Percentiles rank a stretch among this genome's conserved stretches.
Evolutionary conservation across 2,113 vertebrate genomes (phyloP).

Genomic region (Balaeniceps rex): DNA sequence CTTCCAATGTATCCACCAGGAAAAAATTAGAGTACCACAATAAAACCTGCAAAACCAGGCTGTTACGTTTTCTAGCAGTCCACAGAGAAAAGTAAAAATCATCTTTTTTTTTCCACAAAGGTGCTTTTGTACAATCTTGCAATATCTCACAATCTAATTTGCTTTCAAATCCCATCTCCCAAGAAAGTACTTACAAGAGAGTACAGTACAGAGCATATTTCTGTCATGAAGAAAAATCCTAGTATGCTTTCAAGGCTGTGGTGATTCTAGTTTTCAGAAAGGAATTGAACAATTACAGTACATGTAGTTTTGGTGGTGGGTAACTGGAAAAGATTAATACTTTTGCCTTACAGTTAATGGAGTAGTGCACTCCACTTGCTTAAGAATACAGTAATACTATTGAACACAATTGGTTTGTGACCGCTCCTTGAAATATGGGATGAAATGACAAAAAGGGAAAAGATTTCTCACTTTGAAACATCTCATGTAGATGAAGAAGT

Average conservation of each 20-base stretch:
- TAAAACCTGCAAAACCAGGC: background rate
- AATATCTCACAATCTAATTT: constrained; percentile 50
- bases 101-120: background rate
- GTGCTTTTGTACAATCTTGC: background rate
- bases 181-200: constrained; percentile 30
- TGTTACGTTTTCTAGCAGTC: background rate
- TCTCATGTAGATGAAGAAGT: background rate
- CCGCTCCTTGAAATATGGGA: background rate
- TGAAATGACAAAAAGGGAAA: background rate
- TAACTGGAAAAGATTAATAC: background rate
- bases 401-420: background rate
- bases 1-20: background rate
- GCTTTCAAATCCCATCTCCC: constrained; percentile 32
- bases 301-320: background rate
- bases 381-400: background rate
- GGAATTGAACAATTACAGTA: constrained; percentile 24
- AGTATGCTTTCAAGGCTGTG: background rate
- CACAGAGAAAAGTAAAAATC: background rate
- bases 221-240: constrained; percentile 34
- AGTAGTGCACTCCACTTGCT: background rate
- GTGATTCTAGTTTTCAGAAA: background rate
- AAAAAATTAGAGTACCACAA: background rate
- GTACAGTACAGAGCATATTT: constrained; percentile 42
- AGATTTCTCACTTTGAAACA: background rate
- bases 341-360: background rate